Conservation (phyloP, 2,797 vertebrate species). For the Pyrrhura leucotis region DNA sequence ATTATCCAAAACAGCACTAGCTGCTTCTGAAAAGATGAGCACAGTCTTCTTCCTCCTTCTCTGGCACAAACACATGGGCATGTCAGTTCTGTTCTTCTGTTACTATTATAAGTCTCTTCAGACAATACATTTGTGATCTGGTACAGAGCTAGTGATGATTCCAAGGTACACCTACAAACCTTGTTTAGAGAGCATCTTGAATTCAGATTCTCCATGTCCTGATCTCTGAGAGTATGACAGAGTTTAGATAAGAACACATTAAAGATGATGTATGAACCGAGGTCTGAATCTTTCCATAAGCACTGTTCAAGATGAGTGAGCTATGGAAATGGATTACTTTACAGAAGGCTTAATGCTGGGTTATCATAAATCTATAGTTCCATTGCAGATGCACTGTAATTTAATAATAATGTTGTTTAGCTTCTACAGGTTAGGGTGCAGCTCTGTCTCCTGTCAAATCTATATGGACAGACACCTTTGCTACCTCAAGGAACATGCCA, state of each 20-base stretch:
- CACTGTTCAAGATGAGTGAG: constrained; percentile 19
- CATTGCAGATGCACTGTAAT: neutral
- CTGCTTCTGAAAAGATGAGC: neutral
- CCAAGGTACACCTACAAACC: neutral
- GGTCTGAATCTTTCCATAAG: neutral
- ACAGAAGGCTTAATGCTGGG: neutral
- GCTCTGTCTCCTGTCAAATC: constrained; percentile 1
- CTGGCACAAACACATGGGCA: neutral
- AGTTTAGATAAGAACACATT: constrained; percentile 11
- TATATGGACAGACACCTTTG: neutral
- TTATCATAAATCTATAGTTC: constrained; percentile 39
- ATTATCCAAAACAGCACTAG: neutral
- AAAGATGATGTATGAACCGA: constrained; percentile 29
- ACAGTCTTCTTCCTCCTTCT: neutral
- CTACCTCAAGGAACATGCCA: neutral
- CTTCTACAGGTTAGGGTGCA: neutral
- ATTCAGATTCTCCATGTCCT: neutral
- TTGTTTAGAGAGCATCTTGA: neutral
- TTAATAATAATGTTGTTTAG: constrained; percentile 25
- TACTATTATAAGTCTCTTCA: neutral
- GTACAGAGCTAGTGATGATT: neutral
- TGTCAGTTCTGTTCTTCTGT: neutral
- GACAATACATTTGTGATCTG: neutral
- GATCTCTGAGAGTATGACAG: neutral
- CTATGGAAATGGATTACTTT: constrained; percentile 18